These are phyloP conservation scores for Drosophila biarmipes DNA, from an alignment of 1,140 invertebrate species.

Conservation along the genomic window DNA sequence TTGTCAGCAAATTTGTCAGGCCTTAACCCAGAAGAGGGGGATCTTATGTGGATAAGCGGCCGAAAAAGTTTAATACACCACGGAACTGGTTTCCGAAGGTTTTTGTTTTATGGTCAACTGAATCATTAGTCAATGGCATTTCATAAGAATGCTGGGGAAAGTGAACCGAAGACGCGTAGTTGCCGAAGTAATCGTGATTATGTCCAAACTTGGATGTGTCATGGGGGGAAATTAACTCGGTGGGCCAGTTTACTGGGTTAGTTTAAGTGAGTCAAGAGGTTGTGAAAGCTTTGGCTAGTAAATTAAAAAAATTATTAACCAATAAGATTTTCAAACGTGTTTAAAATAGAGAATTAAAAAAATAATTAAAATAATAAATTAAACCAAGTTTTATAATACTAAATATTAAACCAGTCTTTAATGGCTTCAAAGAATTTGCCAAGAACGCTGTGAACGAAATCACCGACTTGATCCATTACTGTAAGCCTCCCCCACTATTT, in stretches of 20 bases:
- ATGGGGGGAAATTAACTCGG: neutral
- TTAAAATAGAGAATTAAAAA: too few relatives aligned
- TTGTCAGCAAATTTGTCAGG: conserved; percentile 81
- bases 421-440: neutral
- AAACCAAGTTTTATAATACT: neutral
- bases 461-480: conserved; percentile 7
- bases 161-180: conserved; percentile 56
- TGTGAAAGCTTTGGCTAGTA: neutral
- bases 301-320: neutral
- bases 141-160: conserved; percentile 57
- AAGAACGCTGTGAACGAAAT: conserved; percentile 16
- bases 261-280: neutral
- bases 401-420: too few relatives aligned
- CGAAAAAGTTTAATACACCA: conserved; percentile 46
- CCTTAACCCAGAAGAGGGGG: conserved; percentile 27
- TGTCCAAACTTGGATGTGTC: conserved; percentile 17
- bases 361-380: neutral
- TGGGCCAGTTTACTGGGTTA: neutral
- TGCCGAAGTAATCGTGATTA: conserved; percentile 54
- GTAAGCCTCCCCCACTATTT: conserved; percentile 35
- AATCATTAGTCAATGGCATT: conserved; percentile 69
- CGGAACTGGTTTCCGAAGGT: conserved; percentile 60
- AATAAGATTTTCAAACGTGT: too few relatives aligned
- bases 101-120: conserved; percentile 67
- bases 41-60: conserved; percentile 1